Conservation (phyloP, 2,888 invertebrate genomes). For the Osmoderma eremita region DNA sequence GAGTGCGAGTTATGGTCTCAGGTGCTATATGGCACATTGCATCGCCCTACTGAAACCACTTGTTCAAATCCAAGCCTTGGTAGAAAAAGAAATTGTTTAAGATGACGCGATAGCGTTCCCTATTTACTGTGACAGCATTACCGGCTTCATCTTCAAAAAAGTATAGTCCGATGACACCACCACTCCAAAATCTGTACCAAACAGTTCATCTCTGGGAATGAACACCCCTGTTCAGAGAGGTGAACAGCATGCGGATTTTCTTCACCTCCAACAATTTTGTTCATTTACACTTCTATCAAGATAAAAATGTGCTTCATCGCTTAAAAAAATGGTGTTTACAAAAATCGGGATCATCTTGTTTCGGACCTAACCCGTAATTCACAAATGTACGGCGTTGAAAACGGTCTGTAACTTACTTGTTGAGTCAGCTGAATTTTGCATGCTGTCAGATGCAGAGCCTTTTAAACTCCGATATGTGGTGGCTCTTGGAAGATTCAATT, state of each 20-base stretch:
- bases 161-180: background rate
- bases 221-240: background rate
- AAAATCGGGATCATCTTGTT: background rate
- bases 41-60: background rate
- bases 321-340: background rate
- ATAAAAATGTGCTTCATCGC: background rate
- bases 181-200: background rate
- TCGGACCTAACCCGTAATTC: background rate
- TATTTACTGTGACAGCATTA: background rate
- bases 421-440: slow-evolving; percentile 4
- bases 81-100: background rate
- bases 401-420: too few species aligned
- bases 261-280: background rate
- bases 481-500: too few species aligned
- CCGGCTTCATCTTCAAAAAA: background rate
- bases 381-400: background rate
- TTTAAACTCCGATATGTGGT: background rate
- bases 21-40: slow-evolving; percentile 2
- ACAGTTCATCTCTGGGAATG: background rate
- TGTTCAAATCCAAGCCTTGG: background rate
- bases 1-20: slow-evolving; percentile 4
- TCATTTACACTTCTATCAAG: background rate
- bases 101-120: background rate
- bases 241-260: too few species aligned
- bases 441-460: slow-evolving; percentile 8